Evolutionary conservation across 2,888 invertebrate genomes (phyloP).

Genomic region (Philereme transversata): DNA sequence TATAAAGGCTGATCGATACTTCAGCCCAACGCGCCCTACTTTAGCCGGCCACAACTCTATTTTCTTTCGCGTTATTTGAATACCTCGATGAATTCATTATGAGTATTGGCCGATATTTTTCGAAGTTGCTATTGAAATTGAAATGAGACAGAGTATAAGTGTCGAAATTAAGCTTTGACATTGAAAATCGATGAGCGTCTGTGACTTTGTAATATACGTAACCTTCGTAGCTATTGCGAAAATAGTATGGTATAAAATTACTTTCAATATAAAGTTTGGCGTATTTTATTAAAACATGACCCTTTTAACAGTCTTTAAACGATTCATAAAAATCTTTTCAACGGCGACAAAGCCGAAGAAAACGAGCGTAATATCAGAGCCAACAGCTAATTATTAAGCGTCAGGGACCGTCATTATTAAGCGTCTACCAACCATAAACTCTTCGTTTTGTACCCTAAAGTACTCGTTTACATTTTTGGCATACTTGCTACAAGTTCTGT

Average conservation of each 20-base stretch:
- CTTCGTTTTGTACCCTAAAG: conserved; percentile 43
- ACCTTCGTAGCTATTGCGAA: not conserved
- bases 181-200: not conserved
- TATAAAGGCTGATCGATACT: conserved; percentile 79
- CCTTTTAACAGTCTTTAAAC: conserved; percentile 22
- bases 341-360: conserved; percentile 38
- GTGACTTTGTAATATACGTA: not conserved
- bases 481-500: conserved; percentile 50
- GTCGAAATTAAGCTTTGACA: not conserved
- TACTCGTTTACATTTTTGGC: conserved; percentile 48
- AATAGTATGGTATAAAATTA: conserved; percentile 1
- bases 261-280: conserved; percentile 8
- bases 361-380: conserved; percentile 40
- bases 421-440: conserved; percentile 41
- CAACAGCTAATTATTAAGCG: conserved; percentile 49
- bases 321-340: conserved; percentile 32
- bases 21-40: conserved; percentile 73
- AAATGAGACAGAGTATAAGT: not conserved
- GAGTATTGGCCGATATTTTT: conserved; percentile 32
- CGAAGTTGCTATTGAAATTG: not conserved
- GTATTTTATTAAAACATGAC: conserved; percentile 28
- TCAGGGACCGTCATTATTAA: conserved; percentile 43
- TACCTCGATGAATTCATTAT: conserved; percentile 53
- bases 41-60: conserved; percentile 66
- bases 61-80: conserved; percentile 64